Conservation (phyloP, 2,797 vertebrate species). For the Taeniopygia guttata region DNA sequence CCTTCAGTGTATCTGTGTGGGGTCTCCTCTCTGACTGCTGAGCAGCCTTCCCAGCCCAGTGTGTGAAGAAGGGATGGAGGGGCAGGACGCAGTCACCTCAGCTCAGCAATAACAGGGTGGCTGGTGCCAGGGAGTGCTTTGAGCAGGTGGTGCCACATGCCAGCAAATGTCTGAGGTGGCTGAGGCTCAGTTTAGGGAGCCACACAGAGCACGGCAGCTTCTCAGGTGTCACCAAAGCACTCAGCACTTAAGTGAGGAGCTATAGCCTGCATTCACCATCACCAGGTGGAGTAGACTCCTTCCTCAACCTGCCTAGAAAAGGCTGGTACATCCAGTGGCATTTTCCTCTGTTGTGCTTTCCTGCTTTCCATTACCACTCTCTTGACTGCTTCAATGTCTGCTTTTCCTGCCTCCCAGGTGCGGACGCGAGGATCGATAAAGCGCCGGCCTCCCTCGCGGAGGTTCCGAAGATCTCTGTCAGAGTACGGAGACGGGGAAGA, state of each 20-base stretch:
- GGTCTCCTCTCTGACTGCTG: background rate
- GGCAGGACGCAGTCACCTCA: background rate
- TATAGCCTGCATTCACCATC: background rate
- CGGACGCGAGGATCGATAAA: slow-evolving; percentile 77
- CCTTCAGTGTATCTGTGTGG: background rate
- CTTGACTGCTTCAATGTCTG: background rate
- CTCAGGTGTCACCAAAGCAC: background rate
- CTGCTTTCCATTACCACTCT: background rate
- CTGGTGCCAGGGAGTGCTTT: background rate
- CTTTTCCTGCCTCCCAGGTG: slow-evolving; percentile 58
- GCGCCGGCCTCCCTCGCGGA: slow-evolving; percentile 79
- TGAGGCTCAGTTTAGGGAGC: background rate
- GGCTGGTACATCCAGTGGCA: background rate
- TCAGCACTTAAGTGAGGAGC: background rate
- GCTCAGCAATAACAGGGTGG: background rate
- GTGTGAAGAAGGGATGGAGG: background rate
- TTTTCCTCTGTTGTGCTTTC: background rate
- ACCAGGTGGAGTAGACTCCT: background rate
- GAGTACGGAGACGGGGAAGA: slow-evolving; percentile 70
- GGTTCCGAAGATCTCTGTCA: slow-evolving; percentile 76
- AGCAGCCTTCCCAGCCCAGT: background rate
- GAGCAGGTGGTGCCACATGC: background rate
- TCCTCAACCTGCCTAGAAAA: background rate
- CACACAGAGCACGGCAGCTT: fast-evolving
- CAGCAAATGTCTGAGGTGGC: background rate